These are phyloP conservation scores for Pterocles burchelli DNA, from an alignment of 2,113 vertebrate genomes.

Conservation along the genomic window DNA sequence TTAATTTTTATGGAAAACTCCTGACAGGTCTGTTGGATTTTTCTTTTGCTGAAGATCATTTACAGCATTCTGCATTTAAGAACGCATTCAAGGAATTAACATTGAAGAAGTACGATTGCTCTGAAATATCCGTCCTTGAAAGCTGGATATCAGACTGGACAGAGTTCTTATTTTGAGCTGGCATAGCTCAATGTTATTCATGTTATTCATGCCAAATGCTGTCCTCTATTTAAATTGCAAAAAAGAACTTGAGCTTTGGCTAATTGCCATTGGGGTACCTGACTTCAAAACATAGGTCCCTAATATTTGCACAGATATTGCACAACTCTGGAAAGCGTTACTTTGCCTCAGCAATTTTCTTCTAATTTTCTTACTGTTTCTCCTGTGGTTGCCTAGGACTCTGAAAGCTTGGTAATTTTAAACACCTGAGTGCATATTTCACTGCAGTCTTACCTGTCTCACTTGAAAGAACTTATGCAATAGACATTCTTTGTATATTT, in stretches of 20 bases:
- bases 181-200: too few relatives aligned
- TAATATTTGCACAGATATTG: neutral
- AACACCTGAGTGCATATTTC: neutral
- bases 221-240: neutral
- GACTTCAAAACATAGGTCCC: neutral
- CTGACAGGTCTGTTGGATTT: neutral
- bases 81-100: neutral
- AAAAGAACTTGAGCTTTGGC: neutral
- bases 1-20: neutral
- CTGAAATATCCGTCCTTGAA: neutral
- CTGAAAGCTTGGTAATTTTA: neutral
- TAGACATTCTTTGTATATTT: neutral
- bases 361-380: neutral
- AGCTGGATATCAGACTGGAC: neutral
- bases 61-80: neutral
- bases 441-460: neutral
- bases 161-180: neutral
- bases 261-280: neutral
- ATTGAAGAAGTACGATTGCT: neutral
- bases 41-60: neutral
- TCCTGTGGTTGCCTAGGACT: neutral
- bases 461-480: neutral
- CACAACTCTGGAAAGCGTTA: neutral
- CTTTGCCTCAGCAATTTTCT: neutral
- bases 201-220: neutral